These are phyloP conservation scores for Drosophila sucinea DNA, from an alignment of 1,140 invertebrate genomes.

Conservation along the genomic window DNA sequence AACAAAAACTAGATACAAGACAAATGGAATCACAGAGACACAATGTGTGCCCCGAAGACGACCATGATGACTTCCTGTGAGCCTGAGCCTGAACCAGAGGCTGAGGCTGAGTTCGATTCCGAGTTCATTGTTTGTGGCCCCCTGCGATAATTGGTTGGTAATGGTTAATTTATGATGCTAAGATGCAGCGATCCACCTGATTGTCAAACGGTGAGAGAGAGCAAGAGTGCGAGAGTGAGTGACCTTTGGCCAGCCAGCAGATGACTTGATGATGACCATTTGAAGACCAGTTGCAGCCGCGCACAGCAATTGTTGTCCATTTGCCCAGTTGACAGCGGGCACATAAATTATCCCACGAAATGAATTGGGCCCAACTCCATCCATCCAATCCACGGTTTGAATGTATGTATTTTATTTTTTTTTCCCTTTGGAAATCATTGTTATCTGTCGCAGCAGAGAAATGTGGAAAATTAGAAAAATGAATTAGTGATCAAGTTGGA, in stretches of 20 bases:
- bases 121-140: conserved; percentile 29
- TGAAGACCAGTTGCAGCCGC: conserved; percentile 77
- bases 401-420: neutral
- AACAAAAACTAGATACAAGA: conserved; percentile 26
- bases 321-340: conserved; percentile 53
- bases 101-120: conserved; percentile 2
- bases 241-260: conserved; percentile 47
- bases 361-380: conserved; percentile 55
- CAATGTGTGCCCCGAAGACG: neutral
- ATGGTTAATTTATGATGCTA: conserved; percentile 68
- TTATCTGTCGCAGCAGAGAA: conserved; percentile 40
- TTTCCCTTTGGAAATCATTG: conserved; percentile 7
- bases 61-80: conserved; percentile 3
- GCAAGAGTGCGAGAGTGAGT: conserved; percentile 52
- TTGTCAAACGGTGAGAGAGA: conserved; percentile 29
- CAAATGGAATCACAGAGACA: conserved; percentile 1
- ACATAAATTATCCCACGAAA: conserved; percentile 70
- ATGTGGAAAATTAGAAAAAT: conserved; percentile 76
- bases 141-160: conserved; percentile 66
- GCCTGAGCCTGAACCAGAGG: neutral
- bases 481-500: conserved; percentile 59
- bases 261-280: conserved; percentile 37
- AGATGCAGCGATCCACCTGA: conserved; percentile 51
- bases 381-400: conserved; percentile 2
- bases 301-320: conserved; percentile 58